Evolutionary conservation across 2,113 vertebrate species (phyloP).

Genomic region (Tetraodon nigroviridis): DNA sequence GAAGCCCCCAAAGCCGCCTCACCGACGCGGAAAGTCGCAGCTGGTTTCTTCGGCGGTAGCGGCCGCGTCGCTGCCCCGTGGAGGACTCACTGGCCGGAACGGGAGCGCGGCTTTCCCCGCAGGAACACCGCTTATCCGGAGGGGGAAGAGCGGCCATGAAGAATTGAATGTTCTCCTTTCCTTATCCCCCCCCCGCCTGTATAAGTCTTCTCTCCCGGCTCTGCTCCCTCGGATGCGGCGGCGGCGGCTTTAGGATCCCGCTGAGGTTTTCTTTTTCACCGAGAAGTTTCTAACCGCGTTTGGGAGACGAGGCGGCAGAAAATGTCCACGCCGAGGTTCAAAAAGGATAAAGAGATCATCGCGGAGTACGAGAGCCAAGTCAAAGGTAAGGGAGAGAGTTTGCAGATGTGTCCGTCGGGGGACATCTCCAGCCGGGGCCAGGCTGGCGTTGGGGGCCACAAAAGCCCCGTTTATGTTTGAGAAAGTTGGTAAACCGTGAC

Average conservation of each 20-base stretch:
- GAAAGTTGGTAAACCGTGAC: background rate
- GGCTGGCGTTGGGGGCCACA: conserved; percentile 7
- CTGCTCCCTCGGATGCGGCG: conserved; percentile 46
- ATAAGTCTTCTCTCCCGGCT: background rate
- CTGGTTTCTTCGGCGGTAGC: conserved; percentile 18
- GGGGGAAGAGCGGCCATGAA: conserved; percentile 43
- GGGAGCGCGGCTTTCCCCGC: conserved; percentile 49
- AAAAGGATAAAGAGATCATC: conserved; percentile 98
- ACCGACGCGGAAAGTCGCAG: conserved; percentile 40
- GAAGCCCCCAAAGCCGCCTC: conserved; percentile 4
- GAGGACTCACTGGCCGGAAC: conserved; percentile 34
- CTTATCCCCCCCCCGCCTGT: background rate
- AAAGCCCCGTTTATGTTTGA: conserved; percentile 28
- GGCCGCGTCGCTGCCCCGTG: conserved; percentile 37
- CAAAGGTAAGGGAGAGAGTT: conserved; percentile 81
- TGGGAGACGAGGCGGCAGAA: conserved; percentile 50
- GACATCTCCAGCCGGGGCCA: background rate
- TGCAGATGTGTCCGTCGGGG: no score
- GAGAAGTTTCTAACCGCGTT: conserved; percentile 48
- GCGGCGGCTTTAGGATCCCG: conserved; percentile 41
- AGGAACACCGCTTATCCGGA: conserved; percentile 20
- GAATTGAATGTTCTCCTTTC: conserved; percentile 18
- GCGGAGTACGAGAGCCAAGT: conserved; percentile 96
- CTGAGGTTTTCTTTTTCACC: background rate
- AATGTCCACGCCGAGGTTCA: conserved; percentile 92